phyloP scores from a whole-genome alignment of 2,888 invertebrate species.

The Netelia inedita region DNA sequence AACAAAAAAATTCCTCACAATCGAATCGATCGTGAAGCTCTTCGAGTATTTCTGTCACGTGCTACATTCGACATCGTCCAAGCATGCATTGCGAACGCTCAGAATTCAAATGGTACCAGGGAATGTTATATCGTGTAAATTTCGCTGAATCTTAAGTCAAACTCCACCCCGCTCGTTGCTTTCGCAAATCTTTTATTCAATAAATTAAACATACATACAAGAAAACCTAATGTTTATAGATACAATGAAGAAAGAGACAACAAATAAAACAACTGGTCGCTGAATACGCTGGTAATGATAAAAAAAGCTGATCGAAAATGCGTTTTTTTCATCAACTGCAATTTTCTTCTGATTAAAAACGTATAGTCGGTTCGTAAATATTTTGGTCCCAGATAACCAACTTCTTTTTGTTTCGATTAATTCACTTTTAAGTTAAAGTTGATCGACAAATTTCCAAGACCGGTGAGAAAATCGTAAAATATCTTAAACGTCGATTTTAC shows the following conservation, averaged over 20 bases:
- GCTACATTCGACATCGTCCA: constrained; percentile 16
- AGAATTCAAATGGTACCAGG: constrained; percentile 53
- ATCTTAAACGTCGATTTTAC: too few relatives aligned
- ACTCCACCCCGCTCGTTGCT: not conserved
- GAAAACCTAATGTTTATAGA: constrained; percentile 8
- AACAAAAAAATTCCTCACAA: constrained; percentile 16
- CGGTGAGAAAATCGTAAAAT: too few relatives aligned
- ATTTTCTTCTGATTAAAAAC: too few relatives aligned
- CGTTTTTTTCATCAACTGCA: too few relatives aligned
- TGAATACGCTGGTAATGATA: too few relatives aligned
- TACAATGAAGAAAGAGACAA: not conserved
- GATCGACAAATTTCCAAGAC: too few relatives aligned
- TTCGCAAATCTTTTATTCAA: constrained; percentile 42
- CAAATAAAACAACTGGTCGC: too few relatives aligned
- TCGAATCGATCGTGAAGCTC: constrained; percentile 9
- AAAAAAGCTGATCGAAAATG: too few relatives aligned
- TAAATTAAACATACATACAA: constrained; percentile 45
- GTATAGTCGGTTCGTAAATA: too few relatives aligned
- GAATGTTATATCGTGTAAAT: not conserved
- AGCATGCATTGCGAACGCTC: constrained; percentile 13
- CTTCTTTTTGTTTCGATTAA: too few relatives aligned
- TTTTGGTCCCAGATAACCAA: too few relatives aligned
- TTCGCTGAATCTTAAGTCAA: constrained; percentile 16
- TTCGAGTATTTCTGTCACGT: constrained; percentile 61
- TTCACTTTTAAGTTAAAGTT: too few relatives aligned